phyloP scores from a whole-genome alignment of 2,888 invertebrate species.

The Microctonus brassicae region DNA sequence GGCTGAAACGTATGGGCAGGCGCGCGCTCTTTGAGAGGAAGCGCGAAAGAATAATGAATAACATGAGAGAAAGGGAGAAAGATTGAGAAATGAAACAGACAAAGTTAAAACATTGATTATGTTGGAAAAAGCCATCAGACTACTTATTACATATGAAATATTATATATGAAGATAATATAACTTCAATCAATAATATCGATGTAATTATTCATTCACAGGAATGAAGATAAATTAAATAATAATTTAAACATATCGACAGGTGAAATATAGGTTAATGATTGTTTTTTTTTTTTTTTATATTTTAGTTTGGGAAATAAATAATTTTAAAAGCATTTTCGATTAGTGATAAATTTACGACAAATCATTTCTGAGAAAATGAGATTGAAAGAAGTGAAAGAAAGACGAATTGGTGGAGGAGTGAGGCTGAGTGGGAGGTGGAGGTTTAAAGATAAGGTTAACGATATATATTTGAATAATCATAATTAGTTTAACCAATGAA shows the following conservation, averaged over 20 bases:
- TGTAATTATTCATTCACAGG: background rate
- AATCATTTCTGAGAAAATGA: background rate
- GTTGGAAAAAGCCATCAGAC: conserved; percentile 39
- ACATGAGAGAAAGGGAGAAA: conserved; percentile 1
- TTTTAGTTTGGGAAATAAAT: background rate
- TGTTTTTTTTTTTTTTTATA: background rate
- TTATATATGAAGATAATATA: background rate
- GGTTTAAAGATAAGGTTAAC: background rate
- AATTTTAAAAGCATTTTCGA: background rate
- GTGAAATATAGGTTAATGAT: background rate
- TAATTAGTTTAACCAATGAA: conserved; percentile 1
- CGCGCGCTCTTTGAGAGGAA: conserved; percentile 16
- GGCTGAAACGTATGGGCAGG: conserved; percentile 16
- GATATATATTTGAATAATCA: background rate
- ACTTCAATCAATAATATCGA: background rate
- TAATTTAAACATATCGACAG: background rate
- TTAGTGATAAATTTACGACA: background rate
- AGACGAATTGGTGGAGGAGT: background rate
- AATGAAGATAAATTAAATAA: background rate
- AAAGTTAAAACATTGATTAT: conserved; percentile 56
- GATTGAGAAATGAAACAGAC: conserved; percentile 11
- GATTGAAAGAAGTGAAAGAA: background rate
- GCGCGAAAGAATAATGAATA: background rate
- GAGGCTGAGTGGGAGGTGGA: background rate
- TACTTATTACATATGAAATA: conserved; percentile 2